Conservation (phyloP, 2,797 vertebrate genomes). For the Myotis findleyi region DNA sequence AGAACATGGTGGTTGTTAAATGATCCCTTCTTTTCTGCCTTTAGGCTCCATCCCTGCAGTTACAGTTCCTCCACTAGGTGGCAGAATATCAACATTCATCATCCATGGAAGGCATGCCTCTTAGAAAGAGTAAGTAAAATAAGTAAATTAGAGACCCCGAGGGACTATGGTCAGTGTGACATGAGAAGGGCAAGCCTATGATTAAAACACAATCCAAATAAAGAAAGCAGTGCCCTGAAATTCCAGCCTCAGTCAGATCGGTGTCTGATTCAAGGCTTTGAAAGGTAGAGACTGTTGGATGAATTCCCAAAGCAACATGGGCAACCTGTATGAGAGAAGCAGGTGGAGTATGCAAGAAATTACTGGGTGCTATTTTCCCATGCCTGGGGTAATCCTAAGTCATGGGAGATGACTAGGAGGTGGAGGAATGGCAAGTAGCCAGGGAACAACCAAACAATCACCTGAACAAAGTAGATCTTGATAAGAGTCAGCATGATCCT, state of each 20-base stretch:
- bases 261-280: conserved; percentile 81
- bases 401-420: conserved; percentile 66
- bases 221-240: conserved; percentile 78
- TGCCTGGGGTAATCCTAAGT: conserved; percentile 67
- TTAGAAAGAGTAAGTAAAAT: conserved; percentile 57
- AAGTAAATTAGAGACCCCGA: conserved; percentile 77
- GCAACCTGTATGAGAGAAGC: conserved; percentile 65
- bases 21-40: conserved; percentile 38
- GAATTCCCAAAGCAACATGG: conserved; percentile 78
- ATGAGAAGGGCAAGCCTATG: conserved; percentile 76
- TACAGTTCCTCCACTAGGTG: conserved; percentile 55
- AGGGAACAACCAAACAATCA: conserved; percentile 59
- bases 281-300: conserved; percentile 78
- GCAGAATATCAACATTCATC: conserved; percentile 74
- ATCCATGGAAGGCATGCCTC: background rate
- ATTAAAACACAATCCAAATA: conserved; percentile 80
- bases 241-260: conserved; percentile 76
- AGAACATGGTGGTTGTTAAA: background rate
- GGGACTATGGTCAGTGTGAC: conserved; percentile 74
- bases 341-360: conserved; percentile 71
- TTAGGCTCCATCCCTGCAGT: conserved; percentile 1
- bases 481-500: conserved; percentile 42
- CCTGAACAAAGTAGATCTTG: conserved; percentile 53
- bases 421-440: conserved; percentile 54
- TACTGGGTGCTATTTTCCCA: conserved; percentile 77